These are phyloP conservation scores for Muscicapa striata DNA, from an alignment of 2,797 vertebrate species.

Conservation along the genomic window DNA sequence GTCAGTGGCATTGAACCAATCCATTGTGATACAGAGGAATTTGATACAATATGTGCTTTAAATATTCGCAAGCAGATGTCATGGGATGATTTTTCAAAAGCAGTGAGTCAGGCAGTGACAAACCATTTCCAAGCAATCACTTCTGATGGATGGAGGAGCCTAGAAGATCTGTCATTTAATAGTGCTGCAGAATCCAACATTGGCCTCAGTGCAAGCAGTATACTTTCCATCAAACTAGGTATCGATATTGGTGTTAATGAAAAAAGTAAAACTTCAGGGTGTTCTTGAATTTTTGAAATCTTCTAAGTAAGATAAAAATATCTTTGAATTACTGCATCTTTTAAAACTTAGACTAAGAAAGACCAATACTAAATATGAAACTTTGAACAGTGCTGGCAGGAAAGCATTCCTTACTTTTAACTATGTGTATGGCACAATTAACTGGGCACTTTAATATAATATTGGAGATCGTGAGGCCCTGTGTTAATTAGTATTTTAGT, in stretches of 20 bases:
- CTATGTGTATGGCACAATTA: not conserved
- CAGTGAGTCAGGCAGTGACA: conserved; percentile 82
- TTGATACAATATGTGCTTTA: conserved; percentile 84
- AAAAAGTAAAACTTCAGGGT: not conserved
- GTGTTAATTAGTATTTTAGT: not conserved
- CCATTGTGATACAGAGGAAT: conserved; percentile 75
- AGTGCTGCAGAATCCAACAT: conserved; percentile 77
- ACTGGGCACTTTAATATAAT: not conserved
- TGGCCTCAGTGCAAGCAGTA: conserved; percentile 82
- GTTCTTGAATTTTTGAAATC: not conserved
- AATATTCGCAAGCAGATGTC: conserved; percentile 82
- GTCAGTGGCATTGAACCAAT: conserved; percentile 75
- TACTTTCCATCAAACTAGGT: conserved; percentile 88
- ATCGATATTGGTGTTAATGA: conserved; percentile 2
- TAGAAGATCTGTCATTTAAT: conserved; percentile 71
- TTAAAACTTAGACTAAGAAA: not conserved
- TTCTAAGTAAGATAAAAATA: conserved; percentile 8
- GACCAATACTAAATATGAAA: not conserved
- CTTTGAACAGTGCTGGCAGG: not conserved
- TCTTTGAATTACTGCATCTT: conserved; percentile 17
- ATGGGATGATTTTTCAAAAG: conserved; percentile 87
- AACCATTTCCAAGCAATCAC: conserved; percentile 84
- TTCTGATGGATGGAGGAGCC: conserved; percentile 82
- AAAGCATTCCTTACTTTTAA: not conserved
- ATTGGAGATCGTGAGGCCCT: not conserved